These are phyloP conservation scores for Euwallacea fornicatus DNA, from an alignment of 1,140 invertebrate species.

Conservation along the genomic window DNA sequence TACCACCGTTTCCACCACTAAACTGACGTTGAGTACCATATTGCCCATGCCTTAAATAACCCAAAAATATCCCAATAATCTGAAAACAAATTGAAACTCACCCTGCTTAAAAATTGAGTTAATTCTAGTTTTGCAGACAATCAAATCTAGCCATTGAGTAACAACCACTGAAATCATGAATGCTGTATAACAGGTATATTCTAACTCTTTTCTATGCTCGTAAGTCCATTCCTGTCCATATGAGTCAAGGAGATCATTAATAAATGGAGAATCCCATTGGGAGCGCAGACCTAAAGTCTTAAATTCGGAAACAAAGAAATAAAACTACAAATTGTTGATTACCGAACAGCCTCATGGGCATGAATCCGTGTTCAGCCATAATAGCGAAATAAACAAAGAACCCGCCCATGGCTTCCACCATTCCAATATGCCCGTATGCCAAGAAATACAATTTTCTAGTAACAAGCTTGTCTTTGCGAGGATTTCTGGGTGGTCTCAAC, in stretches of 20 bases:
- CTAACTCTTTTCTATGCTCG: slow-evolving; percentile 71
- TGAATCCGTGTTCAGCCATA: slow-evolving; percentile 84
- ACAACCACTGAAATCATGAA: slow-evolving; percentile 84
- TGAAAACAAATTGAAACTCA: slow-evolving; percentile 53
- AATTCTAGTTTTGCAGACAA: slow-evolving; percentile 83
- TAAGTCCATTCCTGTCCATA: slow-evolving; percentile 85
- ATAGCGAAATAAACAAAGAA: slow-evolving; percentile 87
- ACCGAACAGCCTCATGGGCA: slow-evolving; percentile 64
- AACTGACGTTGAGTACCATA: slow-evolving; percentile 74
- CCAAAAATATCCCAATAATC: not conserved
- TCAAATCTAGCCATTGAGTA: slow-evolving; percentile 83
- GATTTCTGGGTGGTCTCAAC: slow-evolving; percentile 79
- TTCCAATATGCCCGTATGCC: slow-evolving; percentile 83
- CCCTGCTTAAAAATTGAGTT: slow-evolving; percentile 83
- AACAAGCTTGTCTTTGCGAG: slow-evolving; percentile 76
- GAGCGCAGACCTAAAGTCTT: slow-evolving; percentile 61
- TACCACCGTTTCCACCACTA: slow-evolving; percentile 73
- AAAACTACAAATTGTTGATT: slow-evolving; percentile 20
- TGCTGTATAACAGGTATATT: slow-evolving; percentile 81
- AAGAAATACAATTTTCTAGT: slow-evolving; percentile 53
- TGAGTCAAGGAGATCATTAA: slow-evolving; percentile 74
- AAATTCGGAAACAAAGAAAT: not conserved
- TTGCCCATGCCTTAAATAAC: slow-evolving; percentile 60
- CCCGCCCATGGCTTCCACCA: slow-evolving; percentile 84
- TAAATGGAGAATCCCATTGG: slow-evolving; percentile 71